A percentile compares a stretch with the other conserved stretches of the same genome.
Conservation (phyloP, 2,888 invertebrate species). For the Nycteola revayana region DNA sequence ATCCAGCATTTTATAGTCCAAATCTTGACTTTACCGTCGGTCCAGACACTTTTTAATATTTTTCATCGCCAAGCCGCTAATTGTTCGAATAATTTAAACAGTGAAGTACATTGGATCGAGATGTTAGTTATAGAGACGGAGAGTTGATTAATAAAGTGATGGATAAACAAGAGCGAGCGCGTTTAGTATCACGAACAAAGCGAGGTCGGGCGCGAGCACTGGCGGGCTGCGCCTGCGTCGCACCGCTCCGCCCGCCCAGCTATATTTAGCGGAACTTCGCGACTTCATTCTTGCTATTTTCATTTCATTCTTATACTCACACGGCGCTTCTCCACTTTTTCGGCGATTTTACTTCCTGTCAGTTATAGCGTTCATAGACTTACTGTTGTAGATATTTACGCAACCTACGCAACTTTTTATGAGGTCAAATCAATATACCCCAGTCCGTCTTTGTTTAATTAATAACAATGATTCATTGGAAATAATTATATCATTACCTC, state of each 20-base stretch:
- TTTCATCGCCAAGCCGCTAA: not conserved
- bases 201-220: conserved; percentile 53
- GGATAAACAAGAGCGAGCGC: conserved; percentile 30
- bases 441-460: too few species aligned
- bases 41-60: conserved; percentile 1
- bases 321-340: conserved; percentile 57
- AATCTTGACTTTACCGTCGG: conserved; percentile 6
- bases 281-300: conserved; percentile 78
- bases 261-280: conserved; percentile 79
- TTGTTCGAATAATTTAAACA: not conserved
- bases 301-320: conserved; percentile 66
- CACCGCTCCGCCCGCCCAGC: conserved; percentile 55
- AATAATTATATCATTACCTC: too few species aligned
- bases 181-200: conserved; percentile 47
- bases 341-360: conserved; percentile 44
- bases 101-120: too few species aligned
- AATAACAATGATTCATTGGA: too few species aligned
- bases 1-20: conserved; percentile 29
- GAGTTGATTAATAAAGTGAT: conserved; percentile 15
- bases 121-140: not conserved
- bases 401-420: too few species aligned
- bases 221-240: conserved; percentile 41
- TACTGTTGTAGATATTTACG: too few species aligned
- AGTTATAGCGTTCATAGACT: conserved; percentile 1
- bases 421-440: conserved; percentile 6